A percentile compares a stretch with the other conserved stretches of the same genome.
Conservation (phyloP, 2,113 vertebrate species). For the Scolopax mira region DNA sequence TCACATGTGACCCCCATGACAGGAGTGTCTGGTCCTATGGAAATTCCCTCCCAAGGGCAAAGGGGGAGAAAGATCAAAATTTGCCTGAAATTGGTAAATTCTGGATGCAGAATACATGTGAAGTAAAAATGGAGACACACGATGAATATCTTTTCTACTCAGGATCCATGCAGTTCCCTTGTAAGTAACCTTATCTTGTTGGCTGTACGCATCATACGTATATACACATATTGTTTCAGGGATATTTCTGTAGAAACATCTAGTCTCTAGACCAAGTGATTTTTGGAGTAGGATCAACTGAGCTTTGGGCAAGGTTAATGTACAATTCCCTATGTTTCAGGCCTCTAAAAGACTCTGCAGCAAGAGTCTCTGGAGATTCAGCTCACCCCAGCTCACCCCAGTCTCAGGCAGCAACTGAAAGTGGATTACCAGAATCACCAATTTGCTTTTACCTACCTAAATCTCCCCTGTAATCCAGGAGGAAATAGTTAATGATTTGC, state of each 20-base stretch:
- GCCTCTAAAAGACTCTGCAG: background rate
- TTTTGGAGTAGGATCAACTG: background rate
- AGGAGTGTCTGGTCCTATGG: background rate
- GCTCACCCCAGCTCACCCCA: background rate
- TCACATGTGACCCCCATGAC: background rate
- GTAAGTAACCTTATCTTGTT: background rate
- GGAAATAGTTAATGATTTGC: no score
- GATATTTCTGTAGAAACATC: background rate
- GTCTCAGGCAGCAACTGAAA: background rate
- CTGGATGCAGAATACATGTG: background rate
- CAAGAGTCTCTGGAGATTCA: background rate
- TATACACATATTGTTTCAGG: background rate
- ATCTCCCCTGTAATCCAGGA: no score
- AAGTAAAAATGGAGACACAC: background rate
- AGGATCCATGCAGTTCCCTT: background rate
- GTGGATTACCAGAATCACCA: background rate
- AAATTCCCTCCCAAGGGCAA: rapidly evolving
- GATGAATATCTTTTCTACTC: background rate
- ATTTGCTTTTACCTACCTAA: background rate
- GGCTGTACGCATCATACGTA: no score
- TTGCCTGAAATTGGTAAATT: background rate
- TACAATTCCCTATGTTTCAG: background rate
- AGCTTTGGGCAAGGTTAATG: background rate
- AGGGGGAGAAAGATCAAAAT: background rate
- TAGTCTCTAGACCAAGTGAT: background rate